Evolutionary conservation across 1,140 invertebrate species (phyloP), one percentile per base, ranked within the genome.

Genomic region (Lepeophtheirus salmonis): DNA sequence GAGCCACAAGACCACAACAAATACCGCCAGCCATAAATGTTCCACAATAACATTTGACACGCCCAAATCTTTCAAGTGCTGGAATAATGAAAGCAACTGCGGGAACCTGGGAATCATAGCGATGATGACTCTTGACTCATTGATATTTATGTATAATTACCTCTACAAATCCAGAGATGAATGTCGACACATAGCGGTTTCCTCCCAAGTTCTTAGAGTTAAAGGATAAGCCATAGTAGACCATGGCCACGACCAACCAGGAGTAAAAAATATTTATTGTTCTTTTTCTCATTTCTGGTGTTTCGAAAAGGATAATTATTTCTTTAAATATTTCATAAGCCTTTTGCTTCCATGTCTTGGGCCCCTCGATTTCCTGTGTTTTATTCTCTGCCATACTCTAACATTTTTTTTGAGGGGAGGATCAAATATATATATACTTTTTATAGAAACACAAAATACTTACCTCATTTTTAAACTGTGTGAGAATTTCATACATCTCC

Each of bases 161-260:
- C 71, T 87, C 85, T 0, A 86, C 83, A 12, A 78, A 68, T 2
- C 82, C 83, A 14, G 79, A 79, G 62, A 86, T 78, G 0, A 81
- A 69, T 68, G 85, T 86, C 67, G 84, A 87, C 3, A 85, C 62
- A 58, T 83, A 82, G 25, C 78, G 77, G 67, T 84, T 81, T 2
- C 82, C 83, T 18, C 78, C 81, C 49, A 88, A 74, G 66, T 80
- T 80, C 23, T 78, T 80, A 1, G 82, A 80, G 66, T 83, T 84
- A 76, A 84, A 82, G 0, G 84, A 84, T 2, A 89, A 68, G 0
- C 83, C 86, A 65, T 87, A 88, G 68, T 87, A 88, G 3, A 84
- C 67, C 18, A 67, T 61, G 54, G 70, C 67, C 16, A 68, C 69
- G 60, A 69, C 70, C 70, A 77, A 81, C 81, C 84, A 86, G 66